phyloP scores from a whole-genome alignment of 92 coral and sea anemone genomes.

The Chrysogorgia sp. region DNA sequence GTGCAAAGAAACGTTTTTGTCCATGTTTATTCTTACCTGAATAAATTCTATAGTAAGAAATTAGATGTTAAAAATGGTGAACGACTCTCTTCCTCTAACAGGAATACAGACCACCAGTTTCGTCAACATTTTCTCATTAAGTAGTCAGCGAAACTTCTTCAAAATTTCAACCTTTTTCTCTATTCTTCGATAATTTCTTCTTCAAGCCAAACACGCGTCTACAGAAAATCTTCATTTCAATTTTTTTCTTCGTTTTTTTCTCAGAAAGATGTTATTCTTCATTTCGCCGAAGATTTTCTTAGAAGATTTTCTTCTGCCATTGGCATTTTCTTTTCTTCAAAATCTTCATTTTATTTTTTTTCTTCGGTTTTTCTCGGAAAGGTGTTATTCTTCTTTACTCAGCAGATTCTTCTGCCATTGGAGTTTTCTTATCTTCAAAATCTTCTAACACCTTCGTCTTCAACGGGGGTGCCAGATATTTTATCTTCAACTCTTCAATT shows the following conservation, averaged over 20 bases:
- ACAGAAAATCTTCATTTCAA: conserved; percentile 22
- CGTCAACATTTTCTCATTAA: conserved; percentile 9
- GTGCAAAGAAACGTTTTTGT: too few relatives aligned
- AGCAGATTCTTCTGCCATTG: conserved; percentile 10
- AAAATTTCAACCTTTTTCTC: conserved; percentile 15
- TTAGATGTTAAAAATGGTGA: neutral
- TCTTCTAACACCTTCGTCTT: conserved; percentile 12
- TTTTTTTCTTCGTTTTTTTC: conserved; percentile 22
- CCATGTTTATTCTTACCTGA: neutral
- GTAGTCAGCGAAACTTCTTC: neutral
- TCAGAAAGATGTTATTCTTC: conserved; percentile 11
- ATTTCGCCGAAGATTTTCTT: too few relatives aligned
- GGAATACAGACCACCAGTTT: conserved; percentile 12
- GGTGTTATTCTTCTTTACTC: conserved; percentile 34
- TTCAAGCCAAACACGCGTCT: neutral
- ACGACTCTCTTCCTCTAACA: neutral
- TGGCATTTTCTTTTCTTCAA: conserved; percentile 23
- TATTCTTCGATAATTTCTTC: conserved; percentile 29
- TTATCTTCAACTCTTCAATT: conserved; percentile 9
- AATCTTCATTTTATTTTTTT: conserved; percentile 21
- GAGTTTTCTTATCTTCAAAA: conserved; percentile 29
- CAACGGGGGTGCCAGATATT: conserved; percentile 7
- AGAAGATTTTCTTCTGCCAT: too few relatives aligned
- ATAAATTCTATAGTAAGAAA: neutral
- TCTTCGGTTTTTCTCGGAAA: conserved; percentile 16